These are phyloP conservation scores for Camelus dromedarius DNA, from an alignment of 2,113 vertebrate species.

Conservation along the genomic window DNA sequence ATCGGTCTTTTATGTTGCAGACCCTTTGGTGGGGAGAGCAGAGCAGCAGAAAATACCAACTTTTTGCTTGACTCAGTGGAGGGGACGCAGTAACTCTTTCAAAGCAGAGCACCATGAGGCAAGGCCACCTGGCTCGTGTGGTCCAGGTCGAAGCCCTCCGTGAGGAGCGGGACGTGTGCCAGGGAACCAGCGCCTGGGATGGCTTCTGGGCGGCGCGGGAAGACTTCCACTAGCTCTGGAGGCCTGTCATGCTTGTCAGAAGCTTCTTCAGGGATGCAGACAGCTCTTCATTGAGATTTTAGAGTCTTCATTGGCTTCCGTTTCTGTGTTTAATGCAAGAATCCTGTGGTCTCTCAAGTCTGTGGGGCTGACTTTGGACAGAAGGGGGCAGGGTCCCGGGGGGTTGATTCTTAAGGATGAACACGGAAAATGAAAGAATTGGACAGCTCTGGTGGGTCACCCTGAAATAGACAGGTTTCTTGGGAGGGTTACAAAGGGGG, in stretches of 20 bases:
- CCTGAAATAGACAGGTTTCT: neutral
- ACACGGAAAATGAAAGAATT: slow-evolving; percentile 24
- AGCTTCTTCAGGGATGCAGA: slow-evolving; percentile 68
- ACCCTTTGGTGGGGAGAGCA: neutral
- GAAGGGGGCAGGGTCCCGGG: neutral
- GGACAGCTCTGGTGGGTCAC: neutral
- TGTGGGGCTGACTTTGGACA: neutral
- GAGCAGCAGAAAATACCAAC: neutral
- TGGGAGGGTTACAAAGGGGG: neutral
- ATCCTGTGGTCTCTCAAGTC: slow-evolving; percentile 57
- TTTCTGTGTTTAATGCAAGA: slow-evolving; percentile 62
- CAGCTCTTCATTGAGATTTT: slow-evolving; percentile 62
- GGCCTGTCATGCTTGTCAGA: slow-evolving; percentile 65
- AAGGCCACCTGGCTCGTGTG: neutral
- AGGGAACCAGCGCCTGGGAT: neutral
- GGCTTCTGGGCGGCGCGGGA: neutral
- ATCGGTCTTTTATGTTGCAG: neutral
- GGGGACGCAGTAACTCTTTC: neutral
- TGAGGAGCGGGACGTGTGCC: neutral
- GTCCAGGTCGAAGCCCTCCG: neutral
- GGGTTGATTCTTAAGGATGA: neutral
- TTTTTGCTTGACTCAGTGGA: slow-evolving; percentile 36
- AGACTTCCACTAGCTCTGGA: slow-evolving; percentile 54
- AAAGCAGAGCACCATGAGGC: neutral
- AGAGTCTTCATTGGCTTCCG: slow-evolving; percentile 65